Conservation (phyloP, 2,113 vertebrate species). For the Verasper variegatus region DNA sequence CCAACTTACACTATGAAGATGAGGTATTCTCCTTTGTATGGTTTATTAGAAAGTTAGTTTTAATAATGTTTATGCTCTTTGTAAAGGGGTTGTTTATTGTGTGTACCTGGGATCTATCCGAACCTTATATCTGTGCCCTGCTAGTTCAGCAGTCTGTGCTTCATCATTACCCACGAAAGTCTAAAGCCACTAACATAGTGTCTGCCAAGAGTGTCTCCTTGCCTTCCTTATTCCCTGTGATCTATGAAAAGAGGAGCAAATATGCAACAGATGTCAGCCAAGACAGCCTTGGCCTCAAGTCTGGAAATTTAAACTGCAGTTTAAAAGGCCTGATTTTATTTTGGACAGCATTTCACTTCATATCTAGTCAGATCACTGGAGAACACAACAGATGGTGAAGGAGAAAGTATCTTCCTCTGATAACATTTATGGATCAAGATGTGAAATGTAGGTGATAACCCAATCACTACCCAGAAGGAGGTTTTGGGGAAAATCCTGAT, state of each 20-base stretch:
- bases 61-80: not conserved
- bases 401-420: slow-evolving; percentile 31
- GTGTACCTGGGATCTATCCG: not conserved
- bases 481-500: not conserved
- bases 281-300: slow-evolving; percentile 23
- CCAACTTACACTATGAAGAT: too few species aligned
- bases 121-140: not conserved
- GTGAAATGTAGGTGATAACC: too few species aligned
- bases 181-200: slow-evolving; percentile 50
- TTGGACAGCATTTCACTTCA: slow-evolving; percentile 41
- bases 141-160: not conserved
- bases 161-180: slow-evolving; percentile 35
- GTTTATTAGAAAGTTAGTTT: not conserved
- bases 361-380: slow-evolving; percentile 19
- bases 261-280: slow-evolving; percentile 37
- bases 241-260: slow-evolving; percentile 19
- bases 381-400: slow-evolving; percentile 44
- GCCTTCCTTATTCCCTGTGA: slow-evolving; percentile 16
- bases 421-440: slow-evolving; percentile 22
- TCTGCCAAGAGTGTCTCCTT: slow-evolving; percentile 26
- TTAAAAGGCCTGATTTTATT: slow-evolving; percentile 49
- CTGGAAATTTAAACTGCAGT: slow-evolving; percentile 45
- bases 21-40: too few species aligned
- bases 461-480: too few species aligned
- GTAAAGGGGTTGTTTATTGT: not conserved